These are phyloP conservation scores for Propithecus coquereli DNA, from an alignment of 2,113 vertebrate genomes.

Conservation along the genomic window DNA sequence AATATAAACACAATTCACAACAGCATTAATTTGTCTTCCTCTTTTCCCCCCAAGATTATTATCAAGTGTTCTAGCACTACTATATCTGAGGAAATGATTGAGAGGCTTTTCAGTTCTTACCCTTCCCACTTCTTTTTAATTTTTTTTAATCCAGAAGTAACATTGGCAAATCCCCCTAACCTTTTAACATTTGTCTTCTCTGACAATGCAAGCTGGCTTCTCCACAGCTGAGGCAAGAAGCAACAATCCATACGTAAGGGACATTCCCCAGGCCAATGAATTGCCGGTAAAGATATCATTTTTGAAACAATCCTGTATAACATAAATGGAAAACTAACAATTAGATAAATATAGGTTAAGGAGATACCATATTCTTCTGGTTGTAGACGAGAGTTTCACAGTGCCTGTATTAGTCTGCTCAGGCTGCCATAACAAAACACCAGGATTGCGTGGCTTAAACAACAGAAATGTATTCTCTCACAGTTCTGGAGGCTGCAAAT, in stretches of 20 bases:
- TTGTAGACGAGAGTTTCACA: background rate
- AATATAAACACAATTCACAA: conserved; percentile 14
- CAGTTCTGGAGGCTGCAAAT: background rate
- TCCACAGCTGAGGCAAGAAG: background rate
- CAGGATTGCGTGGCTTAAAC: background rate
- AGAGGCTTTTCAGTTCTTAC: background rate
- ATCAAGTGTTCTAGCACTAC: background rate
- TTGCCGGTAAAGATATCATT: background rate
- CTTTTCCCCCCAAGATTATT: background rate
- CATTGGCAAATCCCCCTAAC: background rate
- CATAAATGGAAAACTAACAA: background rate
- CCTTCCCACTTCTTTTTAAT: background rate
- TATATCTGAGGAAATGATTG: background rate
- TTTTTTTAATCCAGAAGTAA: conserved; percentile 21
- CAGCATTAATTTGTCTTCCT: background rate
- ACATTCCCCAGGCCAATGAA: background rate
- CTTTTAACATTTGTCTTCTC: background rate
- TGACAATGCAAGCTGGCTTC: background rate
- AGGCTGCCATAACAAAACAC: background rate
- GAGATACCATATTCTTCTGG: background rate
- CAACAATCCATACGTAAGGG: background rate
- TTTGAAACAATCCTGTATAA: background rate
- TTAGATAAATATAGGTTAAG: background rate
- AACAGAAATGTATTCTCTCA: background rate
- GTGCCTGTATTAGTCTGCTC: background rate